Evolutionary conservation across 1,140 invertebrate species (phyloP).

Genomic region (Gonatopus flavifemur): DNA sequence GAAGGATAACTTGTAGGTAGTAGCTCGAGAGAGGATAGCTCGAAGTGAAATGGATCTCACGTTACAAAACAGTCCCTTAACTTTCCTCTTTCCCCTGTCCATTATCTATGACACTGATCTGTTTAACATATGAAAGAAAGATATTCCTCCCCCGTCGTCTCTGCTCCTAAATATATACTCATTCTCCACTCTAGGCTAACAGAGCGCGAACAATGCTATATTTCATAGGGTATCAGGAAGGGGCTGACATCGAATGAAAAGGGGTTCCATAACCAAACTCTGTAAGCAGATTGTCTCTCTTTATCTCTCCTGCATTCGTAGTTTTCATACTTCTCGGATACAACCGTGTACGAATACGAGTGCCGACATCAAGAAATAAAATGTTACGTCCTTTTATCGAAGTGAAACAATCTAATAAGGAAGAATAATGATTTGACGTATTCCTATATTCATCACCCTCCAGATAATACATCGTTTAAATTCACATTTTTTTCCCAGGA

Average conservation of each 20-base stretch:
- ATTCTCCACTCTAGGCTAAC: slow-evolving; percentile 43
- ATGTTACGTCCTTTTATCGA: too few species aligned
- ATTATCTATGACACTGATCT: slow-evolving; percentile 45
- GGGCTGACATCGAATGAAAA: slow-evolving; percentile 37
- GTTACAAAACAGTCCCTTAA: neutral
- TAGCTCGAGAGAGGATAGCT: neutral
- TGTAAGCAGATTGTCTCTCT: too few species aligned
- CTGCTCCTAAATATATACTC: slow-evolving; percentile 50
- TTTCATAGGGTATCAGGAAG: slow-evolving; percentile 48
- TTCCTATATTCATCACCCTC: neutral
- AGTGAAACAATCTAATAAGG: too few species aligned
- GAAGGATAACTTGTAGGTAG: too few species aligned
- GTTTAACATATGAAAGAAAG: slow-evolving; percentile 53
- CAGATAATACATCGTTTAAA: neutral
- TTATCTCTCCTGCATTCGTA: neutral
- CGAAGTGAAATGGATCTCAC: neutral
- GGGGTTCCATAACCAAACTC: slow-evolving; percentile 31
- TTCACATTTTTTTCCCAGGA: neutral
- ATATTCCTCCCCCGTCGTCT: too few species aligned
- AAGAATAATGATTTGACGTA: too few species aligned
- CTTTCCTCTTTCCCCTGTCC: slow-evolving; percentile 1
- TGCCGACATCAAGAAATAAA: too few species aligned
- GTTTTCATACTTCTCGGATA: neutral
- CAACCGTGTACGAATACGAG: slow-evolving; percentile 8
- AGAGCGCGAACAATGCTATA: slow-evolving; percentile 52